Evolutionary conservation across 2,888 invertebrate genomes (phyloP), one percentile per base, ranked within the genome.

Genomic region (Pandemis cinnamomeana): DNA sequence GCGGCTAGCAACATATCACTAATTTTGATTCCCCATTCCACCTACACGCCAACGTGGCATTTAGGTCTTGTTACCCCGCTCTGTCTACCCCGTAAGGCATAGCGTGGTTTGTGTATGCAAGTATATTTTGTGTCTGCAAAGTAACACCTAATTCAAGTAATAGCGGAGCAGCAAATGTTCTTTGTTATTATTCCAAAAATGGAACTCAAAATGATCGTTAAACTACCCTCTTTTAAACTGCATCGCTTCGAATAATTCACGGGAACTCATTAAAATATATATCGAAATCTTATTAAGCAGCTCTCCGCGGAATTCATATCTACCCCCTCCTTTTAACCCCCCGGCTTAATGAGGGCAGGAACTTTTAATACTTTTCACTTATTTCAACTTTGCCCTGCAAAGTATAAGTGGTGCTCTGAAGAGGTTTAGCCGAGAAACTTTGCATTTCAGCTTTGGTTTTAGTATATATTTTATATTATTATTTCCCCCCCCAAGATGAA

Each of bases 321-420:
- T 55, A 13, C 51, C 55, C 53, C 53, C 55, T 36, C 27, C 7
- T 20, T 55, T 55, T 2, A 55, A 10, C 46, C 53, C 55, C 20
- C 15, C 55, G 15, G 55, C 15, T 55, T 55, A 55, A 55, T 55
- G 55, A 55, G 55, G 7, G 55, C 20, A n/a, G 15, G 5, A 48
- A 48, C 48, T 15, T 55, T 55, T 55, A 15, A 55, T 55, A 55
- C 55, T 53, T 55, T 55, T 55, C 55, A 55, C 55, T 55, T 55
- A 55, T 55, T 55, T 55, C 55, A 55, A 55, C n/a, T 55, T 55
- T 55, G 15, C 55, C 55, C 55, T 8, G 55, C 7, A 20, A 20
- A 55, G 15, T 55, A 8, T 7, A 55, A 55, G 55, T 55, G 15
- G 20, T 51, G 55, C 5, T 10, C 20, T 20, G 51, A 51, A 51